Evolutionary conservation across 2,113 vertebrate species (phyloP).

Genomic region (Sclerurus mexicanus): DNA sequence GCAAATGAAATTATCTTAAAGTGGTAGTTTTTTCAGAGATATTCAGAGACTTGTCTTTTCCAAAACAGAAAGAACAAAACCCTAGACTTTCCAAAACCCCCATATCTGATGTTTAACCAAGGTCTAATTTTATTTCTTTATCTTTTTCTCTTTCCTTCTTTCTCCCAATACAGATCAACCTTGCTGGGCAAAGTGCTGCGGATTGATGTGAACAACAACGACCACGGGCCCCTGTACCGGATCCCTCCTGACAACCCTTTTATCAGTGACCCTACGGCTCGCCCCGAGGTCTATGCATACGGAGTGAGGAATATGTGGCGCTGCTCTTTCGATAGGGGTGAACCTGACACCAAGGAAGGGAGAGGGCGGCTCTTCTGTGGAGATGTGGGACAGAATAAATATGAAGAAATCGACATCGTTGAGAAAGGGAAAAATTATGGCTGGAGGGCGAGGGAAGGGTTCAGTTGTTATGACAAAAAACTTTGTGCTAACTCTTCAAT

Average conservation of each 20-base stretch:
- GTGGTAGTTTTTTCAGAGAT: background rate
- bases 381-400: conserved; percentile 96
- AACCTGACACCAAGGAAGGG: conserved; percentile 80
- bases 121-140: background rate
- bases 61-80: background rate
- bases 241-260: conserved; percentile 92
- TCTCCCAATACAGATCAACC: conserved; percentile 76
- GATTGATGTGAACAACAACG: conserved; percentile 84
- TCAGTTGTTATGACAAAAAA: conserved; percentile 94
- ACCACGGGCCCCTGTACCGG: conserved; percentile 81
- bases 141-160: background rate
- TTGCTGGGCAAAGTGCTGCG: conserved; percentile 95
- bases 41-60: background rate
- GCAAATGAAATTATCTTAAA: background rate
- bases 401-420: conserved; percentile 91
- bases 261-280: conserved; percentile 71
- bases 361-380: conserved; percentile 94
- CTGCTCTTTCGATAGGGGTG: conserved; percentile 92
- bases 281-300: conserved; percentile 89
- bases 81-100: background rate
- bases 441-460: conserved; percentile 95
- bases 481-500: conserved; percentile 90
- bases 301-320: conserved; percentile 98
- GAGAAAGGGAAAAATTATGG: conserved; percentile 92
- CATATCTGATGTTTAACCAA: background rate